Evolutionary conservation across 1,140 invertebrate species (phyloP), one percentile per base, ranked within the genome.

Genomic region (Lasioglossum albipes): DNA sequence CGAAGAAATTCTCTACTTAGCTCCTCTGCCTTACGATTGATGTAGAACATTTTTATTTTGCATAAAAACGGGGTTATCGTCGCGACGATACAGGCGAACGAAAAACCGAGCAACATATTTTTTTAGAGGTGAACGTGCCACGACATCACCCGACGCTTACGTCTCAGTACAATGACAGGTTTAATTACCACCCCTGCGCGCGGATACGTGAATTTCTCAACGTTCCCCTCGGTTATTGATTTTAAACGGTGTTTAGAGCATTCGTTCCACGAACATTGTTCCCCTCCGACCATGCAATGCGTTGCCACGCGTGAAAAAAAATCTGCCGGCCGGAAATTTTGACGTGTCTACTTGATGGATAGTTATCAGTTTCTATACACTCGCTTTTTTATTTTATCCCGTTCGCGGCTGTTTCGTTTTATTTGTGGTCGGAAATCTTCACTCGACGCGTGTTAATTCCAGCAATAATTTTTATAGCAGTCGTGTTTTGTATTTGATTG

Each of bases 91-190:
- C 27, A 84, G 41, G 27, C 57, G 9, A 68, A 67, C 22, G 71
- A 81, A 76, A 84, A 84, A 4, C 49, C 42, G 42, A 74, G 59
- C 62, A 67, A 75, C 73, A 45, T 70, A 71, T 76, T 84, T 85
- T 71, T 61, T 36, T 3, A 5, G 71, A 76, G 78, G 68, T 73
- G 71, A 81, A 76, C 72, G 45, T 75, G 18, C 16, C 75, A 79
- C 75, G 77, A 81, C 77, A 73, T 59, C 49, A 64, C 81, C 22
- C 62, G 59, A 66, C 67, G 27, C 49, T 42, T 64, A 13, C 13
- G 41, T 71, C 75, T 72, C 79, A n/a, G 74, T 45, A 41, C 80
- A 75, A 86, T 86, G 84, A 85, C 84, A 86, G 84, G 49, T 86
- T 85, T 83, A 86, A 86, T 86, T 86, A 86, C 57, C 70, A 36